phyloP scores from a whole-genome alignment of 1,140 invertebrate genomes.

The Palaemon carinicauda region DNA sequence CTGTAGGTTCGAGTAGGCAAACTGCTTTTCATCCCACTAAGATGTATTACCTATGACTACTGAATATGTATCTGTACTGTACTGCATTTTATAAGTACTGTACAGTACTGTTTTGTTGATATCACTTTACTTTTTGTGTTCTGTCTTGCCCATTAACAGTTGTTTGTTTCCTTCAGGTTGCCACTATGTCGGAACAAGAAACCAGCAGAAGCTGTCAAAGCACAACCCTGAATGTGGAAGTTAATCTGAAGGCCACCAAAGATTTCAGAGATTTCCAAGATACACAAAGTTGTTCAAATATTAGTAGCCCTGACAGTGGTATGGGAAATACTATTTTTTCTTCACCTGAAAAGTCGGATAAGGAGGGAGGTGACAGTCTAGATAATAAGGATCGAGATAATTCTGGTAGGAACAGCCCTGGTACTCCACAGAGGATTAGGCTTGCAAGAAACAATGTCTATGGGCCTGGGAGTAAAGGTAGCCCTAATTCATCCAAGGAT shows the following conservation, averaged over 20 bases:
- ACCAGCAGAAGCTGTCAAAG: slow-evolving; percentile 43
- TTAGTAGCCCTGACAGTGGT: slow-evolving; percentile 21
- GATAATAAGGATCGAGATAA: slow-evolving; percentile 6
- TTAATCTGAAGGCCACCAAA: neutral
- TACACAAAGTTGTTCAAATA: neutral
- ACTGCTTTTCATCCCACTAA: too few relatives aligned
- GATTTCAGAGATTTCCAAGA: neutral
- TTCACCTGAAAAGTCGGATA: slow-evolving; percentile 24
- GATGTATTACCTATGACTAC: too few relatives aligned
- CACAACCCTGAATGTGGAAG: neutral
- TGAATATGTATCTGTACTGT: too few relatives aligned
- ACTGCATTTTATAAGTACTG: too few relatives aligned
- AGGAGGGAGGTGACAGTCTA: neutral
- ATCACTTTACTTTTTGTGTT: too few relatives aligned
- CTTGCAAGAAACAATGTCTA: neutral
- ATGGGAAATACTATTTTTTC: slow-evolving; percentile 46
- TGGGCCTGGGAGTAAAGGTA: too few relatives aligned
- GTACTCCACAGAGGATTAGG: neutral
- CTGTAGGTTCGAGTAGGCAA: too few relatives aligned
- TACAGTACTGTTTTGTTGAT: too few relatives aligned
- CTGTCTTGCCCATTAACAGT: neutral
- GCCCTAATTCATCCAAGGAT: too few relatives aligned
- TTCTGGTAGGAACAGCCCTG: neutral
- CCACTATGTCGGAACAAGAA: slow-evolving; percentile 49
- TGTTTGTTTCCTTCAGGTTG: slow-evolving; percentile 4